Percentiles rank a stretch among this genome's conserved stretches.
These are phyloP conservation scores for Cochlearius cochlearius DNA, from an alignment of 2,113 vertebrate genomes.

Conservation along the genomic window DNA sequence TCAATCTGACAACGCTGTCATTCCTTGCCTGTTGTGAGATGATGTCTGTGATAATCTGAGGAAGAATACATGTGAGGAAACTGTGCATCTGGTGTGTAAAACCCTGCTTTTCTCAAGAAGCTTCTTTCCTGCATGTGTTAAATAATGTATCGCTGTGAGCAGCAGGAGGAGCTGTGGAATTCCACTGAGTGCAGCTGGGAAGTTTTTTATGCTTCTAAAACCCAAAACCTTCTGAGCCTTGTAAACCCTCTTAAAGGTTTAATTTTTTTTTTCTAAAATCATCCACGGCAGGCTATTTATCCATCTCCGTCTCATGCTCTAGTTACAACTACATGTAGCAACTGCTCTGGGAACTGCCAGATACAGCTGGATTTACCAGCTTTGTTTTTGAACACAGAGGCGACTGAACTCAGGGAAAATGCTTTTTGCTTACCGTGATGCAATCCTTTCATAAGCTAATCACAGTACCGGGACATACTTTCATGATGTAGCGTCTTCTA, in stretches of 20 bases:
- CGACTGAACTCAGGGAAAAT: not conserved
- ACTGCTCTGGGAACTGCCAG: not conserved
- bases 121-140: not conserved
- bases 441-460: not conserved
- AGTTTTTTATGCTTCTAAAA: constrained; percentile 15
- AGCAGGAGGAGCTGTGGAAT: constrained; percentile 47
- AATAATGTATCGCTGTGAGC: constrained; percentile 28
- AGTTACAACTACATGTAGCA: not conserved
- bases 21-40: not conserved
- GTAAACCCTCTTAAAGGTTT: not conserved
- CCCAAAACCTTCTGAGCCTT: not conserved
- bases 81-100: not conserved
- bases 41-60: not conserved
- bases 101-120: constrained; percentile 2
- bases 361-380: not conserved
- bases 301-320: not conserved
- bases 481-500: not conserved
- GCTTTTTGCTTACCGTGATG: not conserved
- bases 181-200: not conserved
- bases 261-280: not conserved
- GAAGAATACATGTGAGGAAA: not conserved
- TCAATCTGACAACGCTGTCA: not conserved
- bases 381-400: not conserved
- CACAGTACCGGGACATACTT: not conserved
- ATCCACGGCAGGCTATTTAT: constrained; percentile 9